Evolutionary conservation across 2,888 invertebrate species (phyloP).

Genomic region (Parasteatoda lunata): DNA sequence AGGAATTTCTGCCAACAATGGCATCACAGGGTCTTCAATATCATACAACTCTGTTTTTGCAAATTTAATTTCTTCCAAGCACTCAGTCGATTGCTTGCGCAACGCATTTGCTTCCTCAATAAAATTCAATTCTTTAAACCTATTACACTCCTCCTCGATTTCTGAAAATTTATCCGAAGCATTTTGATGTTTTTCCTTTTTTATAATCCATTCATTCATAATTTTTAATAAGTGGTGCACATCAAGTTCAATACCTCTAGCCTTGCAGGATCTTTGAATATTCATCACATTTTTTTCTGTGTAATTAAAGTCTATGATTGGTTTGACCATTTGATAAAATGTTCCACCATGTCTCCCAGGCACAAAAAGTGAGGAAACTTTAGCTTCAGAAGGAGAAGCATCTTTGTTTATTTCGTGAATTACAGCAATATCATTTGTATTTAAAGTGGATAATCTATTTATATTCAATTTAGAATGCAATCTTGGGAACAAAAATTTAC

Average conservation of each 20-base stretch:
- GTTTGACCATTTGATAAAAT: constrained; percentile 58
- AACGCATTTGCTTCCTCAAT: background rate
- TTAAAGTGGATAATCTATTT: too few relatives aligned
- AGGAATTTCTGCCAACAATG: constrained; percentile 43
- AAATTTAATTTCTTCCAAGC: constrained; percentile 2
- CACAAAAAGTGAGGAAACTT: constrained; percentile 48
- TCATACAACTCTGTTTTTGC: constrained; percentile 26
- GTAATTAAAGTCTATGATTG: constrained; percentile 26
- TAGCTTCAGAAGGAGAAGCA: background rate
- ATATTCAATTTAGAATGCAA: too few relatives aligned
- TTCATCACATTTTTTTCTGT: constrained; percentile 1
- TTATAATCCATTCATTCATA: constrained; percentile 3
- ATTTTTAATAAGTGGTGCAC: background rate
- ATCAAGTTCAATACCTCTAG: constrained; percentile 28
- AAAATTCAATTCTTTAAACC: background rate
- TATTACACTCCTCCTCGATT: background rate
- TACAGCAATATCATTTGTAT: too few relatives aligned
- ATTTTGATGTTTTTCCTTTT: background rate
- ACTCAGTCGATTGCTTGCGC: background rate
- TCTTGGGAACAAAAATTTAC: too few relatives aligned
- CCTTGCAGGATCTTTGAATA: constrained; percentile 13
- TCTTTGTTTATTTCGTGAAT: too few relatives aligned
- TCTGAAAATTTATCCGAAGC: constrained; percentile 9
- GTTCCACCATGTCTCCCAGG: constrained; percentile 28
- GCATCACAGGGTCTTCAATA: constrained; percentile 46